A percentile compares a stretch with the other conserved stretches of the same genome.
Evolutionary conservation across 2,888 invertebrate genomes (phyloP).

Genomic region (Nemapogon koenigi): DNA sequence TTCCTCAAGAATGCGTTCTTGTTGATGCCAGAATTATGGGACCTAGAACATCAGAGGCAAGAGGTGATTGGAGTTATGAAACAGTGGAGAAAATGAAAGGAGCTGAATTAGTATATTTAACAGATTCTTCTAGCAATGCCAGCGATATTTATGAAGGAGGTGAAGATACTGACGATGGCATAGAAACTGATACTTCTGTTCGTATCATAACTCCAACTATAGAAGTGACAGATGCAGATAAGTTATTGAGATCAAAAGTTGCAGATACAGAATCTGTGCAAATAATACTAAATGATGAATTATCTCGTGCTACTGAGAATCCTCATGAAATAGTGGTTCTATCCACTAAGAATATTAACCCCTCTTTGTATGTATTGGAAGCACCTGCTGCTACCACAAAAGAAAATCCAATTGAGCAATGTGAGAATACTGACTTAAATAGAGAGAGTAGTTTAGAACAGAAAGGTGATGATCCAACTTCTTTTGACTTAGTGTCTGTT

Average conservation of each 20-base stretch:
- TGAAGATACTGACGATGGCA: slow-evolving; percentile 48
- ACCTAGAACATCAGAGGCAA: slow-evolving; percentile 61
- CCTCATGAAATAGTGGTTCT: slow-evolving; percentile 44
- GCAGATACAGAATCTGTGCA: slow-evolving; percentile 7
- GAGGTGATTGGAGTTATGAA: slow-evolving; percentile 60
- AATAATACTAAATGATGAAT: slow-evolving; percentile 13
- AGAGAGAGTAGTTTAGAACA: too few species aligned
- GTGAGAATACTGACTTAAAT: too few species aligned
- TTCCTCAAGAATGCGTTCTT: slow-evolving; percentile 57
- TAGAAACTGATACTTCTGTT: slow-evolving; percentile 51
- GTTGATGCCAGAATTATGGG: slow-evolving; percentile 70
- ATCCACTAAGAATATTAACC: slow-evolving; percentile 44
- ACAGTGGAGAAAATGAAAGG: slow-evolving; percentile 60
- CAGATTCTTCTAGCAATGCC: slow-evolving; percentile 70
- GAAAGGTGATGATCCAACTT: slow-evolving; percentile 2
- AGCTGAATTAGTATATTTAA: slow-evolving; percentile 73
- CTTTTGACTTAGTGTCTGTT: not conserved
- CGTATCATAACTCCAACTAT: slow-evolving; percentile 58
- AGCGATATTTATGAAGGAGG: slow-evolving; percentile 65
- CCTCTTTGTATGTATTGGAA: slow-evolving; percentile 39
- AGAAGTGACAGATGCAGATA: slow-evolving; percentile 53
- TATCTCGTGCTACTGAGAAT: slow-evolving; percentile 9
- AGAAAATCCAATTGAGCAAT: too few species aligned
- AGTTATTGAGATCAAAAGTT: slow-evolving; percentile 34
- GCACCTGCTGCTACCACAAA: too few species aligned